Evolutionary conservation across 2,113 vertebrate species (phyloP), one percentile per base, ranked within the genome.

Genomic region (Pelusios castaneus): DNA sequence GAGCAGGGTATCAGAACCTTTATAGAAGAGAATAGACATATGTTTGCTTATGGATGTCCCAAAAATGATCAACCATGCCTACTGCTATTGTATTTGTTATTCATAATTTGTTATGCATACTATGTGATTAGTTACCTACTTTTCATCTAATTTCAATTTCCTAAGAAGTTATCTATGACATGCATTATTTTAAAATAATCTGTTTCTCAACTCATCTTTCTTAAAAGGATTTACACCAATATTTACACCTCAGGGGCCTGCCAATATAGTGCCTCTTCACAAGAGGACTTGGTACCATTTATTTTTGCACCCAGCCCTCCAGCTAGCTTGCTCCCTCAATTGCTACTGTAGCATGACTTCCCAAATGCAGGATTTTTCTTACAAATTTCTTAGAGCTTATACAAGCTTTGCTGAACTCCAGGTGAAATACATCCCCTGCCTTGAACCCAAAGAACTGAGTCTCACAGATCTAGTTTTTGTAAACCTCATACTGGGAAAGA

Each of bases 391-490:
- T 19, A n/a, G 3, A 67, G 17, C 34, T 67, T 17, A 67, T 67
- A 67, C 21, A 67, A 67, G 63, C n/a, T 34, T 67, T 67, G n/a
- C 38, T 67, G 63, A 67, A 67, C n/a, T 67, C 19, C 63, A 4
- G 34, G 16, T 63, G 60, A 63, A 63, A 63, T 63, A 63, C 31
- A 67, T 34, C n/a, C 63, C n/a, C 34, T 38, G 34, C 63, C 34
- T 67, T 67, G 34, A 67, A 67, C 17, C 82, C 84, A 45, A 63
- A 90, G 80, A 84, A 93, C 91, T 82, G 84, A 85, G 22, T 80
- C 13, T 85, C 52, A 76, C 4, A 47, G 91, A 95, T 92, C 94
- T 84, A 94, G 87, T 93, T 96, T 94, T 96, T 92, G 95, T 93
- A 90, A 92, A 81, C 0, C 88, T 91, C 75, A 54, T 93, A 91